Base-by-base conservation (phyloP, 92 coral and sea anemone species). In the Scolanthus callimorphus region DNA sequence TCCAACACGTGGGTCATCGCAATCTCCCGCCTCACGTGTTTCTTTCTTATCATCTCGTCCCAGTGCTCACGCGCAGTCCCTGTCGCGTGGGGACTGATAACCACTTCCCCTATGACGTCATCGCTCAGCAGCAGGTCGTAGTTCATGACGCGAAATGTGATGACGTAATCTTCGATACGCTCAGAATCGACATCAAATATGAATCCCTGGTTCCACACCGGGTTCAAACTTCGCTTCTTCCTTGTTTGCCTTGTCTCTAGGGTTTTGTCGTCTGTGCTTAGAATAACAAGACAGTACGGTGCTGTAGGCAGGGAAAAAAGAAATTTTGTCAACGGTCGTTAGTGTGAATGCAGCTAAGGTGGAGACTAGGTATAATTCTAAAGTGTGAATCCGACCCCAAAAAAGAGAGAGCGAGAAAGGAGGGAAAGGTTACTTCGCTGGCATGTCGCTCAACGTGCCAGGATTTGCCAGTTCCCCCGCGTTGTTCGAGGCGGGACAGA, bases 131-230 rank as follows among this genome's bases (percentile, higher is more conserved):
- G 70, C 61, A 81, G 55, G 57, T 92, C 95, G 23, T 80, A 73
- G 85, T 82, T 85, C 84, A 83, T 80, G 2, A 92, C 92, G 58
- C 62, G 66, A 45, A 88, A 54, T 6, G 75, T 74, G 27, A 91
- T 27, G 1, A 86, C 62, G 64, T 92, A 84, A 12, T 77, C 84
- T 27, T 82, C 60, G 30, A 84, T 55, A 10, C 79, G 77, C 12
- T 67, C 71, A 15, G 74, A 34, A 39, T 84, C 90, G 44, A 92
- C 79, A 45, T 92, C 92, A 51, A 91, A 87, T 29, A 88, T 69
- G 65, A 92, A 85, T 4, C 90, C 92, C 50, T 92, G 83, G 54
- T 92, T 92, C 98, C 98, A 92, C 0, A 82, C 88, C 0, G 98
- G 87, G 39, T 70, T 80, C 0, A 76, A 29, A 20, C 82, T 67